Conservation (phyloP, 2,797 vertebrate genomes). For the Microctenopoma steveboyesi region DNA sequence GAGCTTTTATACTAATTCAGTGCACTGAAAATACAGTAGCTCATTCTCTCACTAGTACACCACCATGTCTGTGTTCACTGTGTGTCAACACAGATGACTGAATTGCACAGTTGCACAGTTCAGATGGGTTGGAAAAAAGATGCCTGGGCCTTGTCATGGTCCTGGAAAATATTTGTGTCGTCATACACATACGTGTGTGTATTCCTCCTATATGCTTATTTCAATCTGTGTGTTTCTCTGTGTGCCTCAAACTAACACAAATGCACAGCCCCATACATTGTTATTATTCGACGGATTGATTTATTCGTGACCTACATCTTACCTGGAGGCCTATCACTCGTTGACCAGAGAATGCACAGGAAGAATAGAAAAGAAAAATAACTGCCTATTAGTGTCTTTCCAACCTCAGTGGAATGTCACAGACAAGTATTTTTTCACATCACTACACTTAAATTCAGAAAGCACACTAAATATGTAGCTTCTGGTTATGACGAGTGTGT, state of each 20-base stretch:
- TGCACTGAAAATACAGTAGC: slow-evolving; percentile 51
- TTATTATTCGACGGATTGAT: slow-evolving; percentile 10
- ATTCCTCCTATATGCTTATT: slow-evolving; percentile 42
- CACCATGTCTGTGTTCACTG: slow-evolving; percentile 61
- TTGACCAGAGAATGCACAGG: slow-evolving; percentile 80
- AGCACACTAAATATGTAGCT: slow-evolving; percentile 76
- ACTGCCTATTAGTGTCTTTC: slow-evolving; percentile 82
- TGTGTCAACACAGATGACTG: slow-evolving; percentile 58
- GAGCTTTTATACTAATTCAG: slow-evolving; percentile 37
- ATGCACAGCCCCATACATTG: slow-evolving; percentile 52
- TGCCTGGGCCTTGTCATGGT: slow-evolving; percentile 55
- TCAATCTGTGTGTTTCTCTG: slow-evolving; percentile 65
- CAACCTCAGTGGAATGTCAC: slow-evolving; percentile 81
- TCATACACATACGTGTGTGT: slow-evolving; percentile 8
- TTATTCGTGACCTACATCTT: slow-evolving; percentile 42
- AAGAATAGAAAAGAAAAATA: slow-evolving; percentile 56
- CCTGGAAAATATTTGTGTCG: slow-evolving; percentile 58
- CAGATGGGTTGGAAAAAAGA: slow-evolving; percentile 75
- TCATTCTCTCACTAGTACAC: slow-evolving; percentile 59
- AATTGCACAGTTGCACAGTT: slow-evolving; percentile 57
- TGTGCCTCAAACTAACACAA: slow-evolving; percentile 80
- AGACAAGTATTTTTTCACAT: slow-evolving; percentile 72
- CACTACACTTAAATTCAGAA: slow-evolving; percentile 70
- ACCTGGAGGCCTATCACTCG: slow-evolving; percentile 76
- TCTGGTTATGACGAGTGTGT: slow-evolving; percentile 58